Evolutionary conservation across 2,888 invertebrate species (phyloP).

Genomic region (Amiota communis): DNA sequence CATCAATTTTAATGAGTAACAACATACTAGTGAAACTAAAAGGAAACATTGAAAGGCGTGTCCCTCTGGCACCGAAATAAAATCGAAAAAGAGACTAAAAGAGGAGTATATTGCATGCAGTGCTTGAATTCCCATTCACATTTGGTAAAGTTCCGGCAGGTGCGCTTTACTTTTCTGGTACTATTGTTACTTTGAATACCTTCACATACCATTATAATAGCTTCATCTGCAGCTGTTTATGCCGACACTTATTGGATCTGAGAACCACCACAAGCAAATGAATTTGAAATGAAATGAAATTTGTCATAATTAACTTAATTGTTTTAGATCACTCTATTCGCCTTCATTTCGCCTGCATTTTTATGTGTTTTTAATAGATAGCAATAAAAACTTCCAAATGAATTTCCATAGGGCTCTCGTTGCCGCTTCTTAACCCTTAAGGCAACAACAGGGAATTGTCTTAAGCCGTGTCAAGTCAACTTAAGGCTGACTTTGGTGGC

Average conservation of each 20-base stretch:
- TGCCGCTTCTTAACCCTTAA: too few species aligned
- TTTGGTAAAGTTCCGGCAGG: constrained; percentile 23
- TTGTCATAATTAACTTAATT: constrained; percentile 19
- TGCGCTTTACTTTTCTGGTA: background rate
- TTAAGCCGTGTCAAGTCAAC: too few species aligned
- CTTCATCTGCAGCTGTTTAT: background rate
- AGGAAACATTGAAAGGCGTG: constrained; percentile 6
- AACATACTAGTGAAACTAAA: constrained; percentile 26
- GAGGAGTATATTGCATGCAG: background rate
- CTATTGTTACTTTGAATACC: constrained; percentile 1
- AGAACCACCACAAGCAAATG: too few species aligned
- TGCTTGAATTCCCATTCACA: constrained; percentile 1
- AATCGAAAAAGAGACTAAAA: background rate
- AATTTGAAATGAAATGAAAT: background rate
- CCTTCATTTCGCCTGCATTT: background rate
- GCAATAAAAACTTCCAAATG: constrained; percentile 8
- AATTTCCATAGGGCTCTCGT: background rate
- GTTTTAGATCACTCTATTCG: background rate
- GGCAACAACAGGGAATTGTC: too few species aligned
- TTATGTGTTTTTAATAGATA: constrained; percentile 13
- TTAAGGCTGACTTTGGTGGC: too few species aligned
- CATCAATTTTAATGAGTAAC: constrained; percentile 64
- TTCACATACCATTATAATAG: background rate
- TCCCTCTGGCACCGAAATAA: background rate
- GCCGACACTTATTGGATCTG: too few species aligned